A percentile compares a stretch with the other conserved stretches of the same genome.
phyloP scores from a whole-genome alignment of 2,113 vertebrate genomes.

The Megaceryle torquata region DNA sequence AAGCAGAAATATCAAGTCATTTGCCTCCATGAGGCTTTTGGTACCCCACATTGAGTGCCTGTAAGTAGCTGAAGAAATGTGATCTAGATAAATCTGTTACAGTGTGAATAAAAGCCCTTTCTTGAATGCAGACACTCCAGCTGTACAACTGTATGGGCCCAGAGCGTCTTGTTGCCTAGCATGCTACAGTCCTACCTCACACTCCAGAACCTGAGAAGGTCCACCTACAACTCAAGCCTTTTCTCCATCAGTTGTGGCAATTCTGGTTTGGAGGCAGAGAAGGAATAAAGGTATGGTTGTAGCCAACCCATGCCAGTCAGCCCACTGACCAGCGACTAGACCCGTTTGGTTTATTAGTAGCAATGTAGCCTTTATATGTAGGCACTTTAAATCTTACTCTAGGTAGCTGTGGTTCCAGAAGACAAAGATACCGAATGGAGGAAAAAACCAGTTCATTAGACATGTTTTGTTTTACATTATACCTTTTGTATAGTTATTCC shows the following conservation, averaged over 20 bases:
- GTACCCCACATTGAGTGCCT: not conserved
- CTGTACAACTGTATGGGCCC: not conserved
- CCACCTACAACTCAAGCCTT: not conserved
- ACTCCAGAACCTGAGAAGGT: fast-evolving
- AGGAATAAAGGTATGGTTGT: not conserved
- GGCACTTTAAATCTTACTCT: not conserved
- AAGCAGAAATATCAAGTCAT: not conserved
- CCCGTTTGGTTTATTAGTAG: not conserved
- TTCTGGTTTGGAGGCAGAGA: not conserved
- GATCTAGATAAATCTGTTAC: not conserved
- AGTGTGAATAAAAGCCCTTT: not conserved
- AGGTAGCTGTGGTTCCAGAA: not conserved
- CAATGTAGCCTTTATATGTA: not conserved
- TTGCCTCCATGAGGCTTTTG: not conserved
- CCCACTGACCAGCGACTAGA: not conserved
- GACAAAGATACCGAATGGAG: not conserved
- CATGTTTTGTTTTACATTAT: not conserved
- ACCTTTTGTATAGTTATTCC: not conserved
- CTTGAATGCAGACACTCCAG: not conserved
- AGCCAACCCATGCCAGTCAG: not conserved
- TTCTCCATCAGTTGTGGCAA: not conserved
- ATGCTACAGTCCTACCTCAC: not conserved
- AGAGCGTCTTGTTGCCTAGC: not conserved
- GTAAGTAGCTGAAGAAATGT: not conserved
- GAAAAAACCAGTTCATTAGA: not conserved